These are phyloP conservation scores for Cichlasoma orientale DNA, from an alignment of 2,797 vertebrate species.

Conservation along the genomic window DNA sequence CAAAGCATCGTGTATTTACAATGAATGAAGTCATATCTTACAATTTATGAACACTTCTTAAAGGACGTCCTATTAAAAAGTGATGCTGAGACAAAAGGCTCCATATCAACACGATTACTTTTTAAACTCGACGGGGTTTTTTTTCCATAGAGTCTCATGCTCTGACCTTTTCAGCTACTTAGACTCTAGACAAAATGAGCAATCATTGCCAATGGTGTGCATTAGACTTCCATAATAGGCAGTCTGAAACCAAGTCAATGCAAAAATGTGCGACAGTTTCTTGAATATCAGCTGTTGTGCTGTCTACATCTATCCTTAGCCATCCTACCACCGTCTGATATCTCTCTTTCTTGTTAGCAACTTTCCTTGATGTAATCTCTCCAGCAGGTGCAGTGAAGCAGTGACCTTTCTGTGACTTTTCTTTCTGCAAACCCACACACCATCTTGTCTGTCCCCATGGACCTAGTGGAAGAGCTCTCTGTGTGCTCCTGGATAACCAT, in stretches of 20 bases:
- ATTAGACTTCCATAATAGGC: not conserved
- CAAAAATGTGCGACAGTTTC: not conserved
- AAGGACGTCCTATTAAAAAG: not conserved
- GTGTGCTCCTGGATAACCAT: not conserved
- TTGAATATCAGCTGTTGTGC: not conserved
- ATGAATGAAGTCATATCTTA: not conserved
- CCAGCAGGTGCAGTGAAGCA: not conserved
- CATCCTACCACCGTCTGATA: not conserved
- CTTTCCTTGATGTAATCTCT: not conserved
- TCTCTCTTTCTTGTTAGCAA: slow-evolving; percentile 21
- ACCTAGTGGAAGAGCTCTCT: not conserved
- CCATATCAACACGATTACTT: not conserved
- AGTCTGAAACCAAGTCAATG: slow-evolving; percentile 8
- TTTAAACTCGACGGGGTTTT: not conserved
- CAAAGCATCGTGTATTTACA: not conserved
- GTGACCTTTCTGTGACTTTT: slow-evolving; percentile 53
- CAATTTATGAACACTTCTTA: not conserved
- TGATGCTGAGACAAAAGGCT: not conserved
- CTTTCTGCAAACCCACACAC: slow-evolving; percentile 26
- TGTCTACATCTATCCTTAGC: not conserved
- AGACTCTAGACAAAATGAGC: slow-evolving; percentile 28
- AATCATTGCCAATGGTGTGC: slow-evolving; percentile 17
- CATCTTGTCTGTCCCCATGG: slow-evolving; percentile 26
- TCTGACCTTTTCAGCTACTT: slow-evolving; percentile 41
- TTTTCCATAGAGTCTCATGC: slow-evolving; percentile 25